Evolutionary conservation across 2,113 vertebrate genomes (phyloP).

Genomic region (Chaetodon trifascialis): DNA sequence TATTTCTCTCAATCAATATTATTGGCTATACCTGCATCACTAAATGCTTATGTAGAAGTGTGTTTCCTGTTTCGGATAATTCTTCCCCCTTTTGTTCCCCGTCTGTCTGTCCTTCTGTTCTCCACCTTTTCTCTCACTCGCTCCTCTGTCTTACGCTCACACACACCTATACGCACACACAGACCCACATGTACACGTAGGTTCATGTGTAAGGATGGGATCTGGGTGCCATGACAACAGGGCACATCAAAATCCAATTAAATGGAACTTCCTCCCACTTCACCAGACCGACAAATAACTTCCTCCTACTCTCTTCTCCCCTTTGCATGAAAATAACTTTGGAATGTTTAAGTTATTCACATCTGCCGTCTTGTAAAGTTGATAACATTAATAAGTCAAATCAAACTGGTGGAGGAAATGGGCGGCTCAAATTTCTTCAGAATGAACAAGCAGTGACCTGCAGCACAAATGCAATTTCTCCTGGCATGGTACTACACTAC

Average conservation of each 20-base stretch:
- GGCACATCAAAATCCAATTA: constrained; percentile 85
- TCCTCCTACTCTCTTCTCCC: constrained; percentile 62
- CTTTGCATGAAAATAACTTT: constrained; percentile 73
- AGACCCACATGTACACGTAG: constrained; percentile 15
- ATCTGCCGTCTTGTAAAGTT: constrained; percentile 53
- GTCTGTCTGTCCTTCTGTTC: constrained; percentile 24
- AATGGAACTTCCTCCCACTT: constrained; percentile 84
- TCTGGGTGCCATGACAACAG: constrained; percentile 85
- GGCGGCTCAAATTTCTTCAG: constrained; percentile 22
- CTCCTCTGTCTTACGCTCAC: constrained; percentile 16
- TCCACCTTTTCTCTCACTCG: constrained; percentile 27
- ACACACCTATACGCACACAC: not conserved
- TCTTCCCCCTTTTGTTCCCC: constrained; percentile 27
- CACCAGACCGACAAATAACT: constrained; percentile 80
- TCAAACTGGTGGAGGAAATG: constrained; percentile 39
- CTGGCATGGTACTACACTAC: not conserved
- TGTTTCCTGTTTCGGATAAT: constrained; percentile 66
- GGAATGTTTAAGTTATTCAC: constrained; percentile 73
- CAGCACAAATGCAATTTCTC: constrained; percentile 29
- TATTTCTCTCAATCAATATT: constrained; percentile 69
- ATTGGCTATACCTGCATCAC: constrained; percentile 47
- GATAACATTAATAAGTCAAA: constrained; percentile 70
- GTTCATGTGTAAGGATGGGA: constrained; percentile 73
- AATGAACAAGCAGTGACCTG: constrained; percentile 43
- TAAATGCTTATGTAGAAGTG: constrained; percentile 63